Conservation (phyloP, 2,113 vertebrate species). For the Gnathonemus echidnorhynchus region DNA sequence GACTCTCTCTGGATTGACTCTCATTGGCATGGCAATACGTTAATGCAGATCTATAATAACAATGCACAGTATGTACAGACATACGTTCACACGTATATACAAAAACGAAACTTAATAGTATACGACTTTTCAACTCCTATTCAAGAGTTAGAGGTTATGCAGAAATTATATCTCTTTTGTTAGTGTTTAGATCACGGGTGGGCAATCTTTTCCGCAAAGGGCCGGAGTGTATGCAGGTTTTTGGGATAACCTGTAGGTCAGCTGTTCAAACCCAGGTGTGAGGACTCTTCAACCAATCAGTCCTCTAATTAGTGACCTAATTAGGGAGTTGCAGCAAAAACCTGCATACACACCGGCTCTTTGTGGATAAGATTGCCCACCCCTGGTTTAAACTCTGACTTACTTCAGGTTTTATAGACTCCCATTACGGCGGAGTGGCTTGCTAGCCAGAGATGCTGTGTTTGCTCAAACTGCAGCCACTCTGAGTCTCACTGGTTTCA, state of each 20-base stretch:
- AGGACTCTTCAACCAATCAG: no score
- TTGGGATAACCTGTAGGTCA: no score
- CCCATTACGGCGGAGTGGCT: not conserved
- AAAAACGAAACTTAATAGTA: constrained; percentile 23
- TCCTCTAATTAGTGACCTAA: no score
- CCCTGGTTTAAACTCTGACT: not conserved
- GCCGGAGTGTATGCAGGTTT: no score
- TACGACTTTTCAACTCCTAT: not conserved
- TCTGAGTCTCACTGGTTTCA: not conserved
- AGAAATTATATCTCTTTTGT: not conserved
- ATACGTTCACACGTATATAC: constrained; percentile 26
- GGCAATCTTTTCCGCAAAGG: no score
- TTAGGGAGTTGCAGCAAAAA: no score
- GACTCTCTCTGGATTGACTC: not conserved
- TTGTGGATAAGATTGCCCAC: no score
- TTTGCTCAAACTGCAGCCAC: not conserved
- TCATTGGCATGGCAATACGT: constrained; percentile 2
- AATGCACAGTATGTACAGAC: constrained; percentile 32
- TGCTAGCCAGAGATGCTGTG: not conserved
- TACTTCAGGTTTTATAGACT: not conserved
- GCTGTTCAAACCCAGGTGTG: no score
- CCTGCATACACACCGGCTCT: no score
- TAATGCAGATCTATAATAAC: constrained; percentile 32
- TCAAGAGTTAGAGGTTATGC: constrained; percentile 11
- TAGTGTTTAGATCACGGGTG: not conserved